Evolutionary conservation across 1,140 invertebrate genomes (phyloP).

Genomic region (Hestina assimilis): DNA sequence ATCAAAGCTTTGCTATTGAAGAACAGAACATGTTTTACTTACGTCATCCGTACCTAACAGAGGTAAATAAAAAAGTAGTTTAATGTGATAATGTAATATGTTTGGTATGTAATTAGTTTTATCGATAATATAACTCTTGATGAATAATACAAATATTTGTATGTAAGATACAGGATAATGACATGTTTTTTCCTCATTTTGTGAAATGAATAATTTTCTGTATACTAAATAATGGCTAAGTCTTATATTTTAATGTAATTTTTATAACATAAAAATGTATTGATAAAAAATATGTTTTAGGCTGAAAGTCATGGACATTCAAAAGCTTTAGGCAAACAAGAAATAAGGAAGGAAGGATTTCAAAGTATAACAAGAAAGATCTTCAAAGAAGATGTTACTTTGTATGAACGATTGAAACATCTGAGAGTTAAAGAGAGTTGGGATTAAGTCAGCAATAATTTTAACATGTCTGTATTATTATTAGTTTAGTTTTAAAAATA

Average conservation of each 20-base stretch:
- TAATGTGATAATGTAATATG: background rate
- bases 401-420: conserved; percentile 59
- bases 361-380: conserved; percentile 34
- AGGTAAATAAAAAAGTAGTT: conserved; percentile 48
- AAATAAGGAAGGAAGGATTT: conserved; percentile 35
- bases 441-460: conserved; percentile 33
- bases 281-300: conserved; percentile 34
- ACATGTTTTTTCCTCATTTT: too few relatives aligned
- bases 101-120: background rate
- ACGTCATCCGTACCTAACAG: conserved; percentile 60
- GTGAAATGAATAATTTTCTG: too few relatives aligned
- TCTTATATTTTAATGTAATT: background rate
- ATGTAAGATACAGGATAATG: too few relatives aligned
- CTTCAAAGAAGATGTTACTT: conserved; percentile 69
- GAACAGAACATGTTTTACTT: conserved; percentile 73
- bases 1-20: conserved; percentile 53
- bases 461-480: too few relatives aligned
- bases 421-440: conserved; percentile 58
- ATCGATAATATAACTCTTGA: too few relatives aligned
- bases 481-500: too few relatives aligned
- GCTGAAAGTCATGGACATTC: conserved; percentile 60
- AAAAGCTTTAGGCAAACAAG: conserved; percentile 58
- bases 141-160: too few relatives aligned
- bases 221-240: too few relatives aligned
- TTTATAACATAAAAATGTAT: background rate